Percentiles rank a stretch among this genome's conserved stretches.
Conservation (phyloP, 2,797 vertebrate genomes). For the Chelidonichthys spinosus region DNA sequence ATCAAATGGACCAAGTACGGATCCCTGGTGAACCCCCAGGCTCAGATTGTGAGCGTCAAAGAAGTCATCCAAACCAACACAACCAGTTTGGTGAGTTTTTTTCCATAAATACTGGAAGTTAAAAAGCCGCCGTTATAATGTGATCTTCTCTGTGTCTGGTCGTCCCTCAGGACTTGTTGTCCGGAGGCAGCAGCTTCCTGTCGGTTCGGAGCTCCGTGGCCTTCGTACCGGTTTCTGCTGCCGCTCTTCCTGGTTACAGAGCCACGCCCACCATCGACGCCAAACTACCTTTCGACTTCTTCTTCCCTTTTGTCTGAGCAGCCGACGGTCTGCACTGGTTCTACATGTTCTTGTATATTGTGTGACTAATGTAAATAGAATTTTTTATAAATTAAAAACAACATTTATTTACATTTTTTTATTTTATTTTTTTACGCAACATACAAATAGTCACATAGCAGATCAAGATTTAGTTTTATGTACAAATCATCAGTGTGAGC, state of each 20-base stretch:
- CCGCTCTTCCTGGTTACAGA: constrained; percentile 88
- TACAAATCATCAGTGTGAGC: constrained; percentile 29
- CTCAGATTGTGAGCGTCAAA: constrained; percentile 88
- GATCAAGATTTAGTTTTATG: constrained; percentile 14
- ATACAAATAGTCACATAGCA: not conserved
- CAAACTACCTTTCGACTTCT: constrained; percentile 93
- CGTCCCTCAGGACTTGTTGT: constrained; percentile 54
- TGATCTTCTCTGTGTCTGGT: not conserved
- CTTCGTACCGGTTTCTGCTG: constrained; percentile 88
- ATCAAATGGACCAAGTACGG: constrained; percentile 94
- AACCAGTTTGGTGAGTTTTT: constrained; percentile 84
- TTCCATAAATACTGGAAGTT: not conserved
- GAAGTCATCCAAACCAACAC: constrained; percentile 81
- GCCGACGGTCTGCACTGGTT: not conserved
- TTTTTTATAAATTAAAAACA: constrained; percentile 46
- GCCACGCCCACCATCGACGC: constrained; percentile 89
- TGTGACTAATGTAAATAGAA: constrained; percentile 46
- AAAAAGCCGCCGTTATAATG: not conserved
- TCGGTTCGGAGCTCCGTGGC: constrained; percentile 84
- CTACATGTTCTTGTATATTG: constrained; percentile 1
- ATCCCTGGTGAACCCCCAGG: constrained; percentile 91
- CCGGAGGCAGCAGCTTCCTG: constrained; percentile 63
- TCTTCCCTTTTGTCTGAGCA: constrained; percentile 92
- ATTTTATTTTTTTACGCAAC: constrained; percentile 9
- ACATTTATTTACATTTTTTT: not conserved